Percentiles rank a stretch among this genome's conserved stretches.
These are phyloP conservation scores for Microcebus griseorufus DNA, from an alignment of 2,113 vertebrate species.

Conservation along the genomic window DNA sequence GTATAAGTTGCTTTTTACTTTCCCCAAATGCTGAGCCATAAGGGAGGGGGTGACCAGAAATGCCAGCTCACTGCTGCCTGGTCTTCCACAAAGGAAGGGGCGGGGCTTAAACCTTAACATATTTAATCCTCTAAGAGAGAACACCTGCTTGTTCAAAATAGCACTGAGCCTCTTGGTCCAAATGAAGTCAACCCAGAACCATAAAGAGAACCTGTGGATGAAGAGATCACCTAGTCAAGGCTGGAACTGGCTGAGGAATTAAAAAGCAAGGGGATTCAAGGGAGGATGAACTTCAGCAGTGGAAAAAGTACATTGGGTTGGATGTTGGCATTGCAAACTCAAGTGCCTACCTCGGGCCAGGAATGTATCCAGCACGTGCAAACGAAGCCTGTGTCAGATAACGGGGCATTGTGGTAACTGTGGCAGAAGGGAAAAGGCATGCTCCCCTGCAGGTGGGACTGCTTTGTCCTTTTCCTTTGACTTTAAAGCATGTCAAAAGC, in stretches of 20 bases:
- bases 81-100: background rate
- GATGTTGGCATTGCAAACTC: background rate
- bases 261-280: background rate
- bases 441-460: background rate
- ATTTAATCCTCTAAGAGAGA: background rate
- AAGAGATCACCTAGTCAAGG: background rate
- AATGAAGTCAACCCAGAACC: background rate
- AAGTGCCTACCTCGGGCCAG: background rate
- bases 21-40: background rate
- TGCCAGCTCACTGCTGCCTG: background rate
- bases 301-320: background rate
- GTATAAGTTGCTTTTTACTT: background rate
- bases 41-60: background rate
- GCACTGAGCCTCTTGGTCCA: background rate
- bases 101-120: fast-evolving
- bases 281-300: too few species aligned
- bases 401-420: background rate
- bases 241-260: background rate
- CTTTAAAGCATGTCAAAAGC: background rate
- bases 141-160: background rate
- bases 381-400: too few species aligned
- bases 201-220: background rate
- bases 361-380: too few species aligned
- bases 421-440: background rate
- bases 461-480: background rate